Conservation (phyloP, 2,888 invertebrate species). For the Synergus laeviventris region DNA sequence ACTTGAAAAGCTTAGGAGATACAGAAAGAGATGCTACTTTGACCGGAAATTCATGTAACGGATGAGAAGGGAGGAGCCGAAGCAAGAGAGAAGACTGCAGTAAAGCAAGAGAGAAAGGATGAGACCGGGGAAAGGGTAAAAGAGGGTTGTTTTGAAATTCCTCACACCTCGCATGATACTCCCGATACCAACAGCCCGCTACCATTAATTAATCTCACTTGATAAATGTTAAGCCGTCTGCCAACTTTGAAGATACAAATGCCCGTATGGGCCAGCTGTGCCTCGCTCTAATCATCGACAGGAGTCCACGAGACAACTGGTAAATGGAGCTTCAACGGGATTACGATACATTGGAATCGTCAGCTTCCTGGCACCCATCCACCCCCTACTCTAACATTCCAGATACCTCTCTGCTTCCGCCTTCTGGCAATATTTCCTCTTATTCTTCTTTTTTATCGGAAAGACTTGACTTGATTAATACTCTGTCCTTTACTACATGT, state of each 20-base stretch:
- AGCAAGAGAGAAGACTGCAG: constrained; percentile 36
- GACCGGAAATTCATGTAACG: constrained; percentile 43
- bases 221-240: constrained; percentile 71
- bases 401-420: constrained; percentile 33
- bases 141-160: constrained; percentile 27
- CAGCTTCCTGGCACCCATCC: constrained; percentile 51
- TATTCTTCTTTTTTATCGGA: constrained; percentile 36
- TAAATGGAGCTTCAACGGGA: constrained; percentile 54
- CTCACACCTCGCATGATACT: constrained; percentile 30
- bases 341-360: constrained; percentile 55
- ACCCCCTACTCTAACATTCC: constrained; percentile 41
- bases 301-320: constrained; percentile 48
- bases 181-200: constrained; percentile 55
- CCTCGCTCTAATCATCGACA: constrained; percentile 54
- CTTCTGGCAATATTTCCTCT: constrained; percentile 45
- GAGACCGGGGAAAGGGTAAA: constrained; percentile 15
- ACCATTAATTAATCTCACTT: constrained; percentile 71
- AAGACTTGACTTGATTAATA: constrained; percentile 53
- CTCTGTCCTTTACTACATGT: constrained; percentile 40
- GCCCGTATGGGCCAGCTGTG: constrained; percentile 59
- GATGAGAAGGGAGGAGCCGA: constrained; percentile 19
- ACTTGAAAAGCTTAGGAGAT: constrained; percentile 53
- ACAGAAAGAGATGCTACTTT: constrained; percentile 49
- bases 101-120: constrained; percentile 31
- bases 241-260: constrained; percentile 67